A percentile compares a stretch with the other conserved stretches of the same genome.
Conservation (phyloP, 2,797 vertebrate genomes). For the Hozukius guyotensis region DNA sequence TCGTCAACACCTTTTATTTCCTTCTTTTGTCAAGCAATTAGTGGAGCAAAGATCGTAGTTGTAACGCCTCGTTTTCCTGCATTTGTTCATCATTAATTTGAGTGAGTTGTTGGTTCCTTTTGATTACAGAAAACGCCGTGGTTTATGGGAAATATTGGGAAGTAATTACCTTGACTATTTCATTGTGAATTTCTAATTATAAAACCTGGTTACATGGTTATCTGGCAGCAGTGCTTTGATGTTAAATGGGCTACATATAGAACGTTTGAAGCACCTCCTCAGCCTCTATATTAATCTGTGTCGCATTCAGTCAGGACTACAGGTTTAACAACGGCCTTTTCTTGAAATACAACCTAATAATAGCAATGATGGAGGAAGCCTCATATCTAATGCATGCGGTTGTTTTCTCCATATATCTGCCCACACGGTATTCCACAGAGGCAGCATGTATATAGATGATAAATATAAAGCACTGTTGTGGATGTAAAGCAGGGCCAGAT, state of each 20-base stretch:
- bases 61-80: not conserved
- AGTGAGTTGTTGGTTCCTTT: not conserved
- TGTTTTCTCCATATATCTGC: constrained; percentile 2
- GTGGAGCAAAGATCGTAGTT: not conserved
- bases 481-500: not conserved
- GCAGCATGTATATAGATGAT: not conserved
- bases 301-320: not conserved
- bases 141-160: not conserved
- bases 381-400: constrained; percentile 16
- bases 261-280: constrained; percentile 7
- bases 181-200: constrained; percentile 35
- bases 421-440: not conserved
- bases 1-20: constrained; percentile 13
- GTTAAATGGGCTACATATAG: constrained; percentile 21
- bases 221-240: constrained; percentile 39
- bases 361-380: not conserved
- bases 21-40: not conserved
- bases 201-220: constrained; percentile 17
- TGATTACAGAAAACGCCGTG: not conserved
- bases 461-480: not conserved
- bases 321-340: not conserved
- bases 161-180: constrained; percentile 19
- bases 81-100: not conserved
- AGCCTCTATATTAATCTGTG: constrained; percentile 4
- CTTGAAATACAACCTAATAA: constrained; percentile 9